Evolutionary conservation across 2,797 vertebrate species (phyloP).

Genomic region (Enteromius trimaculatus): DNA sequence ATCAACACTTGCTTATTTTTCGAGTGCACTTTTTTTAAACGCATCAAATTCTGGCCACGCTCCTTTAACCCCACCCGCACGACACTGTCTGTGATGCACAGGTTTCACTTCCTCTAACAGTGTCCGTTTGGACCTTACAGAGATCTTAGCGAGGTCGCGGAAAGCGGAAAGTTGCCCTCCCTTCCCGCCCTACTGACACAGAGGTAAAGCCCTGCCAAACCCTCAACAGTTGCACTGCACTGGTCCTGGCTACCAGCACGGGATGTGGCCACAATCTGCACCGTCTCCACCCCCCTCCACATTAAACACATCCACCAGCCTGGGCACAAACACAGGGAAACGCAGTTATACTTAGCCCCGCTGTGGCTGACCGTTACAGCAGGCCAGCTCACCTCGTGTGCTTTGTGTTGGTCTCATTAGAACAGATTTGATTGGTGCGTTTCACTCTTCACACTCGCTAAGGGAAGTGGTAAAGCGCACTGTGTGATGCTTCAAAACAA

Average conservation of each 20-base stretch:
- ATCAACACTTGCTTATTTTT: constrained; percentile 18
- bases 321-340: constrained; percentile 36
- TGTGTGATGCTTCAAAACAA: constrained; percentile 1
- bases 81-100: constrained; percentile 38
- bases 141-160: constrained; percentile 60
- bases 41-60: neutral
- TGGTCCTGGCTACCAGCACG: constrained; percentile 45
- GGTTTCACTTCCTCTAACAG: constrained; percentile 58
- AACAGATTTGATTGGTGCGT: constrained; percentile 20
- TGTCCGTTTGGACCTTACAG: constrained; percentile 44
- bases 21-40: constrained; percentile 7
- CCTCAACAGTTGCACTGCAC: constrained; percentile 53
- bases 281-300: constrained; percentile 27
- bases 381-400: constrained; percentile 35
- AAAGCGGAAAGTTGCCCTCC: constrained; percentile 50
- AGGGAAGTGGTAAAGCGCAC: constrained; percentile 5
- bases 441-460: neutral
- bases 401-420: constrained; percentile 24
- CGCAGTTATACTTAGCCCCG: constrained; percentile 44
- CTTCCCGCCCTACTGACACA: constrained; percentile 16
- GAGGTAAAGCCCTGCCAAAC: constrained; percentile 45
- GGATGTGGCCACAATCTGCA: constrained; percentile 59
- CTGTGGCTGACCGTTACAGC: constrained; percentile 59
- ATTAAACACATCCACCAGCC: constrained; percentile 49
- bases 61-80: neutral